Evolutionary conservation across 2,888 invertebrate genomes (phyloP), one percentile per base, ranked within the genome.

Genomic region (Aleiodes testaceus): DNA sequence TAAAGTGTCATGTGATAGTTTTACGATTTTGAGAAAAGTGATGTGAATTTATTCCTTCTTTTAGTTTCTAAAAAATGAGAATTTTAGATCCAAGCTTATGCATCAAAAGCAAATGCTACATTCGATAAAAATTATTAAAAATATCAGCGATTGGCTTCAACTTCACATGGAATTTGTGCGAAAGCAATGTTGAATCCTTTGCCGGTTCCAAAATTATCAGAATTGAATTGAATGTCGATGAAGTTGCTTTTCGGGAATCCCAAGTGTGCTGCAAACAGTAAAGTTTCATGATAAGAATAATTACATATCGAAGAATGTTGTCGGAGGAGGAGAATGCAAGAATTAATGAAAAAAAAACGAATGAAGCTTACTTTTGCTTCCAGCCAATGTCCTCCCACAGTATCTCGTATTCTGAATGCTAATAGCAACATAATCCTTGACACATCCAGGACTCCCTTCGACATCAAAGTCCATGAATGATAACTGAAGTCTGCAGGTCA

Each of bases 151-250:
- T 69, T 71, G 20, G 18, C 63, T 14, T 30, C 30, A 30, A 67
- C 50, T 63, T 61, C 50, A 42, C 77, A 77, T 36, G 72, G 59
- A 82, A 77, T 87, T 81, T 89, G 89, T 71, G 87, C 84, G 74
- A 88, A 89, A 44, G 82, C 81, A 20, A 85, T 87, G 49, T 81
- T 85, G 78, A 89, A 89, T 49, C 89, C 90, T 74, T 87, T 83
- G 53, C 87, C 87, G 74, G 87, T 86, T 45, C 82, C 84, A 50
- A 78, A 81, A 36, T 77, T 73, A 74, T 88, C 87, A 0, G 88
- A 85, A 30, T 85, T 80, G 74, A 90, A 89, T 69, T 79, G 79
- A 66, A 89, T 73, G 63, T 88, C 88, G 67, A 86, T 82, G 73
- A 78, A 80, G 49, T 85, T 75, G 20, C 77, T 78, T 59, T 74